Base-by-base conservation (phyloP, 2,888 invertebrate species). In the Spilarctia lutea region DNA sequence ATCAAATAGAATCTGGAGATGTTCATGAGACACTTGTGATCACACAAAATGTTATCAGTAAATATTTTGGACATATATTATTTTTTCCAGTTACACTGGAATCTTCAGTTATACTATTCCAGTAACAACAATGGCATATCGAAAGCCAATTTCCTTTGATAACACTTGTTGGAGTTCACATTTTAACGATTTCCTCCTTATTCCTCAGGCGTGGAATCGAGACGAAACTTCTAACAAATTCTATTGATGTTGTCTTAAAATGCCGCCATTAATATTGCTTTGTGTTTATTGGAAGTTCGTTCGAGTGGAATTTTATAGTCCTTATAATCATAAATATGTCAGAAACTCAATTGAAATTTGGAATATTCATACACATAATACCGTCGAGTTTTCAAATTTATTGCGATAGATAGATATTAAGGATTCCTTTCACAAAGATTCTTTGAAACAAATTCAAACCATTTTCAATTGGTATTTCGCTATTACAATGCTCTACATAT, bases 141-240 rank as follows among this genome's bases (percentile, higher is more conserved):
- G 82, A 87, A 86, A 86, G 81, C 79, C 86, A 86, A 86, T 87
- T 87, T 83, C 82, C 84, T 77, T 73, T 74, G 78, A 81, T 81
- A 84, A 81, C 81, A 84, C 81, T 85, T 84, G 78, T 79, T 78
- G 35, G 79, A 76, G 76, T 81, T 84, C 77, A 79, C 82, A 75
- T 83, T 84, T 78, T 81, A 84, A 81, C 75, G 75, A 79, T 81
- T 80, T 81, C 77, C 75, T 45, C 68, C 75, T 78, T 81, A 75
- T 79, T 73, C 71, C 67, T 11, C 35, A 68, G 60, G 39, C 60
- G 30, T 71, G 27, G 48, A 73, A 74, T 74, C 68, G 71, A 76
- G 67, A 75, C 33, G 65, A n/a, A 66, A 65, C 42, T 68, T 63
- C 56, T 35, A 65, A 63, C 56, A 11, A 65, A 72, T 69, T 65